phyloP scores from a whole-genome alignment of 2,113 vertebrate species.

The Nycticryphes semicollaris region DNA sequence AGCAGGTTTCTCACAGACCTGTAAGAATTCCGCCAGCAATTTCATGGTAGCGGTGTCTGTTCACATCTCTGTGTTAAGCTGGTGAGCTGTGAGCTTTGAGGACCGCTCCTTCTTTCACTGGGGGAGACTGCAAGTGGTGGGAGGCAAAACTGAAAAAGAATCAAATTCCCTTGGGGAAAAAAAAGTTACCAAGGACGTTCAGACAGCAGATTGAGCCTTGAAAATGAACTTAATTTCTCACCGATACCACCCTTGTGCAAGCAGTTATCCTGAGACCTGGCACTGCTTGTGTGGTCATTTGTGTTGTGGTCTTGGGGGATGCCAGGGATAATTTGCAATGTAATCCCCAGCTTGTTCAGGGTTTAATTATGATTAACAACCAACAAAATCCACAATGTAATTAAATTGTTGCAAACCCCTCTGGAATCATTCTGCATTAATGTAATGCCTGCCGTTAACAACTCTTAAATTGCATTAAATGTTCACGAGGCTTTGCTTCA shows the following conservation, averaged over 20 bases:
- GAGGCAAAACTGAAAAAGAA: not conserved
- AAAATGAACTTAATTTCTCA: not conserved
- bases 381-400: not conserved
- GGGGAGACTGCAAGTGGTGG: not conserved
- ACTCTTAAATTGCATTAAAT: not conserved
- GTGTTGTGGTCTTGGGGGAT: not conserved
- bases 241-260: not conserved
- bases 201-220: not conserved
- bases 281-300: not conserved
- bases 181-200: not conserved
- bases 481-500: not conserved
- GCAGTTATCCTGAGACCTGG: not conserved
- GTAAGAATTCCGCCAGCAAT: not conserved
- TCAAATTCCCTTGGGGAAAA: not conserved
- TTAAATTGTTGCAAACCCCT: not conserved
- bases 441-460: not conserved
- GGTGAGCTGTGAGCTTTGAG: not conserved
- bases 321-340: not conserved
- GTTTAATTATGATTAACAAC: slow-evolving; percentile 4
- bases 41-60: not conserved
- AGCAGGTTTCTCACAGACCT: not conserved
- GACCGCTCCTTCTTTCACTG: not conserved
- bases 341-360: not conserved
- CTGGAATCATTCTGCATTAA: not conserved
- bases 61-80: not conserved